phyloP scores from a whole-genome alignment of 1,140 invertebrate genomes.

The Coptotermes formosanus region DNA sequence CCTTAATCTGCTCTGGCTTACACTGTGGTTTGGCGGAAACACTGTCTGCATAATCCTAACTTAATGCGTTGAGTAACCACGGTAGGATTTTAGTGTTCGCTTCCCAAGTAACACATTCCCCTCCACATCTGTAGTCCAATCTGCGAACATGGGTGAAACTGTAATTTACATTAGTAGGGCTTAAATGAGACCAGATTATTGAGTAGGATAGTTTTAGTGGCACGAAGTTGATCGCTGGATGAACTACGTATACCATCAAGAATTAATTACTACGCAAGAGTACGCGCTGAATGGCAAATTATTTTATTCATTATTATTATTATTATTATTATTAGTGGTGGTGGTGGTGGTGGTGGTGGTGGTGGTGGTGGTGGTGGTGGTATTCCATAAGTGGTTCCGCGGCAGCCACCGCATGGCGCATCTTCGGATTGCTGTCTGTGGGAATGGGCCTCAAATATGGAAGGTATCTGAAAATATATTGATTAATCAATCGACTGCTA shows the following conservation, averaged over 20 bases:
- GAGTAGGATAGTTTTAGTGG: not conserved
- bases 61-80: constrained; percentile 5
- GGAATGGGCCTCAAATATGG: too few species aligned
- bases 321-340: not conserved
- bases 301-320: not conserved
- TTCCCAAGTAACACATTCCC: not conserved
- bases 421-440: too few species aligned
- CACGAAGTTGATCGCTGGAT: not conserved
- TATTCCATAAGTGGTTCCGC: too few species aligned
- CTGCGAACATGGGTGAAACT: not conserved
- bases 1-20: constrained; percentile 2
- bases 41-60: constrained; percentile 8
- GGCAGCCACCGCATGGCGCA: too few species aligned
- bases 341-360: too few species aligned
- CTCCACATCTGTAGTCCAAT: not conserved
- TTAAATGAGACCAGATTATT: constrained; percentile 17
- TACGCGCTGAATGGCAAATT: not conserved
- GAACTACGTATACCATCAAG: not conserved
- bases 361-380: too few species aligned
- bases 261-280: not conserved
- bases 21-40: not conserved
- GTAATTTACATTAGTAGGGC: constrained; percentile 12
- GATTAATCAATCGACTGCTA: too few species aligned
- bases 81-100: not conserved
- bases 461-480: too few species aligned